Percentiles rank a stretch among this genome's conserved stretches.
These are phyloP conservation scores for Euproctis similis DNA, from an alignment of 2,888 invertebrate genomes.

Conservation along the genomic window DNA sequence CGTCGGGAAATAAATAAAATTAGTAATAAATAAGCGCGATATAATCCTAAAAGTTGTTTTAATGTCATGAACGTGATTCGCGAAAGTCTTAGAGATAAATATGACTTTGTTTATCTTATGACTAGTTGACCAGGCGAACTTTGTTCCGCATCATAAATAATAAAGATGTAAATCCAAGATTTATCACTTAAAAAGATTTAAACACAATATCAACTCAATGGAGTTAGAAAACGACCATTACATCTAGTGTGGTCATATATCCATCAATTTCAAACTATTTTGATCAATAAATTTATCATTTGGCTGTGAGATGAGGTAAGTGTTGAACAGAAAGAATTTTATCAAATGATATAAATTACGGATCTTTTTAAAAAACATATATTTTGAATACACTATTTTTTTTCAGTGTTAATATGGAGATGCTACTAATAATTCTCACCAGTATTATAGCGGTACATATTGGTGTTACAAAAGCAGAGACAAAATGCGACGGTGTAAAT, in stretches of 20 bases:
- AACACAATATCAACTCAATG: constrained; percentile 12
- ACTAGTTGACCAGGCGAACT: no score
- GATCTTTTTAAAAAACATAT: no score
- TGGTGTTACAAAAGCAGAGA: constrained; percentile 30
- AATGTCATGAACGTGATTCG: no score
- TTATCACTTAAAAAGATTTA: not conserved
- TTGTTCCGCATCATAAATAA: no score
- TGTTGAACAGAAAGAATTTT: constrained; percentile 3
- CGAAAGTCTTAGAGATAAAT: no score
- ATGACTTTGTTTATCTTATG: no score
- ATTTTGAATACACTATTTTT: not conserved
- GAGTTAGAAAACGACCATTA: constrained; percentile 9
- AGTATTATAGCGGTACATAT: constrained; percentile 28
- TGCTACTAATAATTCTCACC: constrained; percentile 24
- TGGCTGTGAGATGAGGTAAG: constrained; percentile 18
- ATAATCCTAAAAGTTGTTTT: no score
- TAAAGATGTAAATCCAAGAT: not conserved
- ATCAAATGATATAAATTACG: no score
- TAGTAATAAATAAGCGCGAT: no score
- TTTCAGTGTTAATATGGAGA: constrained; percentile 32
- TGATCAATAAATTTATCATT: constrained; percentile 24
- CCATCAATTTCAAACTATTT: constrained; percentile 11
- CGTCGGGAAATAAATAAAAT: no score
- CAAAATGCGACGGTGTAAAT: constrained; percentile 32
- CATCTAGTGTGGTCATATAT: constrained; percentile 6